Conservation (phyloP, 2,888 invertebrate species). For the Lottia gigantea region DNA sequence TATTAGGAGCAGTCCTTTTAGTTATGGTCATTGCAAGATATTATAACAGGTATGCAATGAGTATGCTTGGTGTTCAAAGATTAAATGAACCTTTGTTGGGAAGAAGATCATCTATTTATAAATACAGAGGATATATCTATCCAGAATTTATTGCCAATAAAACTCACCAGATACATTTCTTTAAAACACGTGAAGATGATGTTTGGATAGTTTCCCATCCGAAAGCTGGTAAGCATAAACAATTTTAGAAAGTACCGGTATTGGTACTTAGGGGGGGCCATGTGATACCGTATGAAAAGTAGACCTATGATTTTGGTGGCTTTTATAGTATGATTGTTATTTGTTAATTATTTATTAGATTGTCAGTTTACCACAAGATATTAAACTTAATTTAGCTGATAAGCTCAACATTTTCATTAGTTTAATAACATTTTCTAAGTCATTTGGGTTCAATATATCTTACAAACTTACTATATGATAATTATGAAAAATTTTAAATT, state of each 20-base stretch:
- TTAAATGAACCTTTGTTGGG: not conserved
- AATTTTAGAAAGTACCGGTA: not conserved
- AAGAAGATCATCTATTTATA: slow-evolving; percentile 26
- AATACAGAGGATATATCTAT: slow-evolving; percentile 49
- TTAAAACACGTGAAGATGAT: slow-evolving; percentile 81
- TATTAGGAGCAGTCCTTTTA: not conserved
- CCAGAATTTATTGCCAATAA: slow-evolving; percentile 46
- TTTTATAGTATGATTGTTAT: too few relatives aligned
- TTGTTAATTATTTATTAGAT: too few relatives aligned
- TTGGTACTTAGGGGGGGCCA: too few relatives aligned
- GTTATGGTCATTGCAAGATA: not conserved
- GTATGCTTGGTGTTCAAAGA: not conserved
- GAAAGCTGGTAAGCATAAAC: slow-evolving; percentile 77
- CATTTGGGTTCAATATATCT: too few relatives aligned
- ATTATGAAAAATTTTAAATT: too few relatives aligned
- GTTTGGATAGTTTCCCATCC: slow-evolving; percentile 90
- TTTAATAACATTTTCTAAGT: too few relatives aligned
- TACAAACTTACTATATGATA: too few relatives aligned
- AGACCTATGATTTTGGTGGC: too few relatives aligned
- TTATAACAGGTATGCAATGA: not conserved
- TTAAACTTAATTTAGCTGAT: too few relatives aligned
- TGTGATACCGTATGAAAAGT: too few relatives aligned
- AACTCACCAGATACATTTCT: slow-evolving; percentile 68
- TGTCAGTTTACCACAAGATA: too few relatives aligned
- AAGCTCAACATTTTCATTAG: too few relatives aligned